These are phyloP conservation scores for Euplagia quadripunctaria DNA, from an alignment of 2,888 invertebrate genomes.

Conservation along the genomic window DNA sequence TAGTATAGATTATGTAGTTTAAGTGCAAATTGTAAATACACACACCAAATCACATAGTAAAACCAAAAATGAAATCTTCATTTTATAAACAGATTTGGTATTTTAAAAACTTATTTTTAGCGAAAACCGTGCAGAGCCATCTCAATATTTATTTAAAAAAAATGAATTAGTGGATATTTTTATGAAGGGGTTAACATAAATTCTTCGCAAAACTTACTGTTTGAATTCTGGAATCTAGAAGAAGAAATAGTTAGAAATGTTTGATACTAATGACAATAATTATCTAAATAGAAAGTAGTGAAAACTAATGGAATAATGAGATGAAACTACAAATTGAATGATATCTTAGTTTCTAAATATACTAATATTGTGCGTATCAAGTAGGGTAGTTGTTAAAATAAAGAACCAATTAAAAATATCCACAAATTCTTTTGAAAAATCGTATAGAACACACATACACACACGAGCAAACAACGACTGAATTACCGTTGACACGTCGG, in stretches of 20 bases:
- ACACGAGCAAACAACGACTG: slow-evolving; percentile 65
- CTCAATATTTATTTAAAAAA: slow-evolving; percentile 34
- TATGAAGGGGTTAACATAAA: slow-evolving; percentile 25
- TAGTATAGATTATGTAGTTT: slow-evolving; percentile 1
- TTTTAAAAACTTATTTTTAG: slow-evolving; percentile 24
- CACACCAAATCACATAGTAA: slow-evolving; percentile 10
- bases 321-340: slow-evolving; percentile 6
- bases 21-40: slow-evolving; percentile 3
- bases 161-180: slow-evolving; percentile 55
- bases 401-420: slow-evolving; percentile 45
- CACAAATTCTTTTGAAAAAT: slow-evolving; percentile 43
- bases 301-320: neutral
- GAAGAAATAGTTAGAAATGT: slow-evolving; percentile 36
- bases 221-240: slow-evolving; percentile 48
- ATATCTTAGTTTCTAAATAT: neutral
- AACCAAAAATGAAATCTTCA: slow-evolving; percentile 9
- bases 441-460: slow-evolving; percentile 66
- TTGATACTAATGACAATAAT: slow-evolving; percentile 20
- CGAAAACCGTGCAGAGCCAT: slow-evolving; percentile 46
- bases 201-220: slow-evolving; percentile 43
- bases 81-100: neutral
- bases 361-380: neutral
- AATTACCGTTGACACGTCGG: slow-evolving; percentile 83
- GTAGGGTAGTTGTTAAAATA: slow-evolving; percentile 1
- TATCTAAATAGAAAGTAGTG: slow-evolving; percentile 4